Base-by-base conservation (phyloP, 2,113 vertebrate genomes). In the Erinaceus europaeus region DNA sequence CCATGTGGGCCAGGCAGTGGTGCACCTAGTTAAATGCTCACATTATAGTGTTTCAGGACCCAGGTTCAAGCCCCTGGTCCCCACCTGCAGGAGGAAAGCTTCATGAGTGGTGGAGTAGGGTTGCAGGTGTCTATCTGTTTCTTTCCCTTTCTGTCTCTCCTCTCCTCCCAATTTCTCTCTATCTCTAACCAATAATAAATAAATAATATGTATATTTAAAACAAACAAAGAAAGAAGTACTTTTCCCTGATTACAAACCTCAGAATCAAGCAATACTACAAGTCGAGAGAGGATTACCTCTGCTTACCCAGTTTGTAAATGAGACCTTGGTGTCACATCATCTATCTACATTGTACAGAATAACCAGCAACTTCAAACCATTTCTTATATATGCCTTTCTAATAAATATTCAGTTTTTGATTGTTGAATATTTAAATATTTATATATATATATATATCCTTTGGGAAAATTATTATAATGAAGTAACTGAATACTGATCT, bases 351-450 rank as follows among this genome's bases (percentile, higher is more conserved):
- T 12, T 50, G 48, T 18, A 57, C 55, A 29, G 12, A 57, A 18
- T 57, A 62, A 81, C 76, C 21, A 62, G 29, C 9, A 50, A 48
- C 38, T n/a, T 48, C 48, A 46, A 71, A 32, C 59, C n/a, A 80
- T 52, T 27, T 73, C 59, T 69, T 42, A 59, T 23, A 65, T 61
- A 46, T 53, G 5, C 46, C 82, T 86, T 61, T 52, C 42, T 68
- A 62, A 23, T 83, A 84, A 82, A 84, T 68, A 38, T 80, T 73
- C 72, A 69, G 40, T 67, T 90, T 84, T 73, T 83, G 55, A 89
- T 57, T 73, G 71, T 10, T 72, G n/a, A 42, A 38, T 61, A 25
- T 40, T n/a, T n/a, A n/a, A n/a, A 36, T 83, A 23, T 57, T 9
- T 9, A 20, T 29, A 9, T 57, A 20, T 29, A 20, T 29, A 29